Conservation (phyloP, 2,797 vertebrate species). For the Remorina albescens region DNA sequence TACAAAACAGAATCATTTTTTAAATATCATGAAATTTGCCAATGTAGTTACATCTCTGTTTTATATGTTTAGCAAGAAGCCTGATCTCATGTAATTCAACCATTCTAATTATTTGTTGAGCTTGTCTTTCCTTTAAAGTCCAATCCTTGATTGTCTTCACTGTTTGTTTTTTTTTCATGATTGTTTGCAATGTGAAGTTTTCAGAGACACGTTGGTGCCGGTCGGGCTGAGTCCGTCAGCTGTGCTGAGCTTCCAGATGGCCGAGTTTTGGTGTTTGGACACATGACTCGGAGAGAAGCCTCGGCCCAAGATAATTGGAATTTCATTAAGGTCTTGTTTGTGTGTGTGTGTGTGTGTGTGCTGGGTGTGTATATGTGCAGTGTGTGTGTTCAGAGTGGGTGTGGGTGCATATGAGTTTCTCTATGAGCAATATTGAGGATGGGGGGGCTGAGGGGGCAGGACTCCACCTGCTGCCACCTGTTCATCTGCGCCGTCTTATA, state of each 20-base stretch:
- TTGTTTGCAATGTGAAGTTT: too few species aligned
- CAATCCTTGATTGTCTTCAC: too few species aligned
- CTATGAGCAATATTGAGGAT: conserved; percentile 63
- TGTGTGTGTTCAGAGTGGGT: conserved; percentile 64
- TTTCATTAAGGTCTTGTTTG: conserved; percentile 86
- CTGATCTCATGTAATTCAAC: not conserved
- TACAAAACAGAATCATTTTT: too few species aligned
- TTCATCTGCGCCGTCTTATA: conserved; percentile 82
- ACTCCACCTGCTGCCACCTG: conserved; percentile 90
- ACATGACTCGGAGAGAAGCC: conserved; percentile 79
- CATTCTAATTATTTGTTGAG: not conserved
- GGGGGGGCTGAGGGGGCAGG: conserved; percentile 43
- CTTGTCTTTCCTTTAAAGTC: conserved; percentile 20
- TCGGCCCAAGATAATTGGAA: conserved; percentile 85
- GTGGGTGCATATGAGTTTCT: conserved; percentile 76
- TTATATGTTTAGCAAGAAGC: not conserved
- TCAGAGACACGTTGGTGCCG: too few species aligned
- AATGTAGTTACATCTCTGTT: not conserved
- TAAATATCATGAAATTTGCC: too few species aligned
- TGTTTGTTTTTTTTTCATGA: too few species aligned
- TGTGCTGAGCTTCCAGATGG: conserved; percentile 81
- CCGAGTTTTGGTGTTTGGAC: conserved; percentile 81
- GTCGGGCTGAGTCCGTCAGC: too few species aligned
- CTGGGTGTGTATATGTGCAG: conserved; percentile 52
- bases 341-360: conserved; percentile 49